These are phyloP conservation scores for Tribolium freemani DNA, from an alignment of 2,888 invertebrate genomes.

Conservation along the genomic window DNA sequence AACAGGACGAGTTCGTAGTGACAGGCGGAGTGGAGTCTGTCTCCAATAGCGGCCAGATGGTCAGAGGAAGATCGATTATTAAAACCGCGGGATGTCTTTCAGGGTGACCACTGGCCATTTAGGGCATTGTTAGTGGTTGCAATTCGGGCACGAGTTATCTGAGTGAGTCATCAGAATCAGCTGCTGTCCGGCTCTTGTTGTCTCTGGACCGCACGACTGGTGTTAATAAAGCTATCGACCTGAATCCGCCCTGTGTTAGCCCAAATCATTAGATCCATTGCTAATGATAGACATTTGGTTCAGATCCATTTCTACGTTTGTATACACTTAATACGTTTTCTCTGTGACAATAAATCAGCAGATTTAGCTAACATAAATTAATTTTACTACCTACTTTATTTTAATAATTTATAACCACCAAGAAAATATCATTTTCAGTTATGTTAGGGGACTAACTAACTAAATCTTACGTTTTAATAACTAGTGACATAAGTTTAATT, in stretches of 20 bases:
- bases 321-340: background rate
- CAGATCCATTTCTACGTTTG: background rate
- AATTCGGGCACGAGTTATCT: slow-evolving; percentile 61
- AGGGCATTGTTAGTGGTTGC: slow-evolving; percentile 57
- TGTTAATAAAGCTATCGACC: slow-evolving; percentile 33
- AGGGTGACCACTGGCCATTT: slow-evolving; percentile 65
- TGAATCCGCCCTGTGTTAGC: background rate
- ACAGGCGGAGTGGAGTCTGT: slow-evolving; percentile 32
- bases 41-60: slow-evolving; percentile 52
- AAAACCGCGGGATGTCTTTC: slow-evolving; percentile 65
- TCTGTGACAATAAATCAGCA: no score
- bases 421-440: no score
- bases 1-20: slow-evolving; percentile 34
- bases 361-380: no score
- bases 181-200: slow-evolving; percentile 52
- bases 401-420: no score
- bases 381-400: no score
- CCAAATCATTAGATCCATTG: background rate
- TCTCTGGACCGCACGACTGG: slow-evolving; percentile 23
- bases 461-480: no score
- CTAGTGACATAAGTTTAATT: no score
- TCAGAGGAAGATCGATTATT: slow-evolving; percentile 63
- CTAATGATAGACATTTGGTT: background rate
- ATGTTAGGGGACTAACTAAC: no score
- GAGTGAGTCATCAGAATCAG: slow-evolving; percentile 65